Evolutionary conservation across 2,797 vertebrate species (phyloP).

Genomic region (Erethizon dorsatum): DNA sequence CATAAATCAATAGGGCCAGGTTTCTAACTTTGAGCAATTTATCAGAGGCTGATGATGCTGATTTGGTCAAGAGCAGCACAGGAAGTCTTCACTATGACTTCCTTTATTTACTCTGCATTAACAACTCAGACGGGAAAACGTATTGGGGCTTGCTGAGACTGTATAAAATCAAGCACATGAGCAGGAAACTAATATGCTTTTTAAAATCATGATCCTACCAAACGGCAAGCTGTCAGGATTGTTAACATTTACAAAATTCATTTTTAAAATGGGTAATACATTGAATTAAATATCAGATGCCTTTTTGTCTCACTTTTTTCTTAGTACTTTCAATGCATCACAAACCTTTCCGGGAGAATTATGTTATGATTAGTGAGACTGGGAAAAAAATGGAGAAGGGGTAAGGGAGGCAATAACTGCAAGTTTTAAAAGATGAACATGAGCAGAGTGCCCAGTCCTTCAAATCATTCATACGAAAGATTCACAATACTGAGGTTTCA

Average conservation of each 20-base stretch:
- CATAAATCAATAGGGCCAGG: neutral
- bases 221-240: constrained; percentile 62
- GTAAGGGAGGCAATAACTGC: neutral
- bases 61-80: neutral
- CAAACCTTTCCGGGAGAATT: constrained; percentile 62
- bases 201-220: constrained; percentile 6
- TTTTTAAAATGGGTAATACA: constrained; percentile 53
- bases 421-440: constrained; percentile 18
- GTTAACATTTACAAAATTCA: constrained; percentile 52
- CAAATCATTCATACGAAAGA: neutral
- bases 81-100: neutral
- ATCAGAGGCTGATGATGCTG: neutral
- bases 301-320: neutral
- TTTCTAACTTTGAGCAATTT: neutral
- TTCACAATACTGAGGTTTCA: constrained; percentile 6
- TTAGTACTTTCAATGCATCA: constrained; percentile 57
- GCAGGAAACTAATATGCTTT: neutral
- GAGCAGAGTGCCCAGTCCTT: neutral
- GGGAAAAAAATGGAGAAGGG: constrained; percentile 12
- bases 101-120: constrained; percentile 41
- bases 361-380: constrained; percentile 55
- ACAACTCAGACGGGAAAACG: neutral
- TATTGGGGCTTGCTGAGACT: neutral
- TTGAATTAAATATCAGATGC: constrained; percentile 65
- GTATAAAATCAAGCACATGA: constrained; percentile 31